These are phyloP conservation scores for Nowickia ferox DNA, from an alignment of 2,888 invertebrate species.

Conservation along the genomic window DNA sequence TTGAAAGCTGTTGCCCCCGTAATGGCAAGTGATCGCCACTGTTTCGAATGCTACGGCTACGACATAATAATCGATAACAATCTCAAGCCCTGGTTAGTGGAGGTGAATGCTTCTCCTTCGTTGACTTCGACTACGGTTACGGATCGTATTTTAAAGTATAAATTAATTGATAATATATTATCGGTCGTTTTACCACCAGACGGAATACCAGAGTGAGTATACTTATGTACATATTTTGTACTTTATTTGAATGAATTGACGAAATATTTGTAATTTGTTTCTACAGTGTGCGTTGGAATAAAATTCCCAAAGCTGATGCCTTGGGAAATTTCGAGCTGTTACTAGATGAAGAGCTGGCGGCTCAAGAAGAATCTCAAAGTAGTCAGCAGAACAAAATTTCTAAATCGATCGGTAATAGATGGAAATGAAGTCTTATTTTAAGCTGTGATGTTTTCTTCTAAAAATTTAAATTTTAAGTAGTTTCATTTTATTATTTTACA, in stretches of 20 bases:
- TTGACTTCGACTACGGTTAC: slow-evolving; percentile 96
- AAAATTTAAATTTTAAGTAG: slow-evolving; percentile 2
- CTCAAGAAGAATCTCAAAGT: slow-evolving; percentile 73
- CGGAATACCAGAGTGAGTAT: slow-evolving; percentile 89
- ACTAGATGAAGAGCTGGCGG: slow-evolving; percentile 90
- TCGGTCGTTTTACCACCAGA: slow-evolving; percentile 94
- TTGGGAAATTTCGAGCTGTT: slow-evolving; percentile 92
- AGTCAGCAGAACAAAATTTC: slow-evolving; percentile 71
- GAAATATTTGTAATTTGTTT: background rate
- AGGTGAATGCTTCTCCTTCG: slow-evolving; percentile 97
- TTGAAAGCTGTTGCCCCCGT: slow-evolving; percentile 95
- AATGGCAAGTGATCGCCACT: slow-evolving; percentile 94
- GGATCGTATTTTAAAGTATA: slow-evolving; percentile 96
- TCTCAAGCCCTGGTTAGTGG: slow-evolving; percentile 96
- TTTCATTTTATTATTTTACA: background rate
- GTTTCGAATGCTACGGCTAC: slow-evolving; percentile 92
- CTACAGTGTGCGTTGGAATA: slow-evolving; percentile 90
- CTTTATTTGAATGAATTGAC: background rate
- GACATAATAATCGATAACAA: slow-evolving; percentile 98
- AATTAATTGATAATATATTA: slow-evolving; percentile 95
- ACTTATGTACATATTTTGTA: background rate
- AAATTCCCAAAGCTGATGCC: slow-evolving; percentile 89
- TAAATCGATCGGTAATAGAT: slow-evolving; percentile 77
- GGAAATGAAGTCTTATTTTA: slow-evolving; percentile 76
- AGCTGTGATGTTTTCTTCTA: slow-evolving; percentile 2